Evolutionary conservation across 2,888 invertebrate species (phyloP), one percentile per base, ranked within the genome.

Genomic region (Stratiomys singularior): DNA sequence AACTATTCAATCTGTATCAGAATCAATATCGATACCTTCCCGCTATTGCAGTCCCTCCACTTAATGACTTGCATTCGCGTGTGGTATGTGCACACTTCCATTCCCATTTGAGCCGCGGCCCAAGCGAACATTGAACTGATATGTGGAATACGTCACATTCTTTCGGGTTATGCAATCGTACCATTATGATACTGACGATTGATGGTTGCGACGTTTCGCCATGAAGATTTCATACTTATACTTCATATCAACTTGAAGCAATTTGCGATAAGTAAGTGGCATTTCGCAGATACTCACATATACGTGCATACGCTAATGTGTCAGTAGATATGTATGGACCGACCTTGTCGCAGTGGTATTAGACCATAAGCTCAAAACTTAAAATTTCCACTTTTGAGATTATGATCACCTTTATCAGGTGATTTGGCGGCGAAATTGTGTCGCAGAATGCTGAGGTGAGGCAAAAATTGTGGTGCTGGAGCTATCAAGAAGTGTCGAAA

Each of bases 301-400:
- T 37, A 37, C 37, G 37, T 37, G 37, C 37, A 37, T 37, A 37
- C 9, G 37, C 9, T 37, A 9, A 37, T 37, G 37, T 37, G 37
- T 37, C 37, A 5, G 37, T 37, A 66, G 66, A 27, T n/a, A 27
- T 37, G 37, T 37, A 23, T 44, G 46, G 47, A 7, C 9, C 30
- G 69, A 69, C 69, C 46, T 69, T 69, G 69, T 69, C 69, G 69
- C 69, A 69, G 69, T 69, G 69, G 69, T n/a, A 69, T 69, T 69
- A 69, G 69, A 69, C 47, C 46, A 47, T 69, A 69, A 69, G 47
- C 69, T 18, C 23, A 9, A 37, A 46, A 23, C 46, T 69, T 46
- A 47, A 1, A 47, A 47, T 46, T 47, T 69, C 30, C 46, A 47
- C 69, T 69, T n/a, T 25, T 7, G 46, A 28, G 46, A 46, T 69